Conservation (phyloP, 2,113 vertebrate genomes). For the Osmerus mordax region DNA sequence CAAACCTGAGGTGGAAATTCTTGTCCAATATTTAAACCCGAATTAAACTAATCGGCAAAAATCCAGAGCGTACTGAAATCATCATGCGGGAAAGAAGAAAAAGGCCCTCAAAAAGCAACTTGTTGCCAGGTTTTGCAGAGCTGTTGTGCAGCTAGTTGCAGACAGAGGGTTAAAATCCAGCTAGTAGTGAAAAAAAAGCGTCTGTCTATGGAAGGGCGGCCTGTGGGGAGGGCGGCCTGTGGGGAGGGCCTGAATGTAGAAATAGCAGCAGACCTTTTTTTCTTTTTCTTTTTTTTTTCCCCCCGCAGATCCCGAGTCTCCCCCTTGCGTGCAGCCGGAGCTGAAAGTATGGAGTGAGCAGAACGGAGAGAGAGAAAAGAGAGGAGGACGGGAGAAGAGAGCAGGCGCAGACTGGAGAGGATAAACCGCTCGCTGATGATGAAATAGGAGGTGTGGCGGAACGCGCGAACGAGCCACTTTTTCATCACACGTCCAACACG, state of each 20-base stretch:
- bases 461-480: constrained; percentile 70
- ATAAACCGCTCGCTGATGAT: constrained; percentile 74
- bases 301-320: constrained; percentile 70
- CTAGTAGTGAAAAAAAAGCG: constrained; percentile 68
- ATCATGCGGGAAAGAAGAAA: neutral
- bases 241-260: constrained; percentile 83
- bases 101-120: constrained; percentile 52
- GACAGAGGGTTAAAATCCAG: constrained; percentile 78
- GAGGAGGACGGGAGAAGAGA: constrained; percentile 45
- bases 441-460: constrained; percentile 78
- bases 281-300: constrained; percentile 35
- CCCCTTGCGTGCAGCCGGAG: constrained; percentile 75
- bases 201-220: constrained; percentile 79
- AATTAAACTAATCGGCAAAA: neutral
- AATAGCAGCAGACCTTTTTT: constrained; percentile 75
- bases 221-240: constrained; percentile 76
- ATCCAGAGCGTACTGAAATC: neutral
- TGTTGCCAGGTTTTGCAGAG: constrained; percentile 67
- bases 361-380: constrained; percentile 39
- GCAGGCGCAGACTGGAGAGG: constrained; percentile 63
- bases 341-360: constrained; percentile 5
- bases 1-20: neutral
- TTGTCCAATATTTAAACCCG: neutral
- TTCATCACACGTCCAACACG: constrained; percentile 75
- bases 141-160: constrained; percentile 53